A percentile compares a stretch with the other conserved stretches of the same genome.
Conservation (phyloP, 2,797 vertebrate species). For the Manis javanica region DNA sequence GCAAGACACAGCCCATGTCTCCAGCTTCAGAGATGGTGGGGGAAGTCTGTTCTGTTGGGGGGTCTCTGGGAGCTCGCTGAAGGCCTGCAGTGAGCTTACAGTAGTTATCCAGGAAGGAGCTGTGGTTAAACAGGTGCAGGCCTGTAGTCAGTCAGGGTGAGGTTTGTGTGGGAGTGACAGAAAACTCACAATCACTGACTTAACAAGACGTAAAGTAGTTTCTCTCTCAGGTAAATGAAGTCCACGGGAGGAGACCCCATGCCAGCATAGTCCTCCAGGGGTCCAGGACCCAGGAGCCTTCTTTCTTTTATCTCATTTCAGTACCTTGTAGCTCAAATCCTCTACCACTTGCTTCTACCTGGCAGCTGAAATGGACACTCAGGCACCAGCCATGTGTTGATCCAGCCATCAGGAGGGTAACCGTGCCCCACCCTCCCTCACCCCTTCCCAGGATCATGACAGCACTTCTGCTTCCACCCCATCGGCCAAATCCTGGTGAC, state of each 20-base stretch:
- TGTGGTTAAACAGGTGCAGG: background rate
- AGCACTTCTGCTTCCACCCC: no score
- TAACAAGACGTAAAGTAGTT: background rate
- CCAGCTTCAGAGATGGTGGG: background rate
- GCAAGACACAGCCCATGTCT: background rate
- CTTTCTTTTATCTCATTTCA: background rate
- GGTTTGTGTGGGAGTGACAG: background rate
- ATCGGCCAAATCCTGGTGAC: background rate
- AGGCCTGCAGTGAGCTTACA: background rate
- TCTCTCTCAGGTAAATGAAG: background rate
- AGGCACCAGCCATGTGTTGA: background rate
- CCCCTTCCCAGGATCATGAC: background rate
- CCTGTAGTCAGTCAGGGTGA: background rate
- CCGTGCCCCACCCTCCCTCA: no score
- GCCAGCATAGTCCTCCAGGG: accelerated
- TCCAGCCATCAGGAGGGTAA: background rate
- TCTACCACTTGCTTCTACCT: background rate
- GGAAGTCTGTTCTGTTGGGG: background rate
- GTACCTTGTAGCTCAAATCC: background rate
- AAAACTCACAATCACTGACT: background rate
- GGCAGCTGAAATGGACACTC: background rate
- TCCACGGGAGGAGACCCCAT: background rate
- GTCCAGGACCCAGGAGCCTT: no score
- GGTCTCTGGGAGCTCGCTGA: background rate
- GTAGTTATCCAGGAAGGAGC: background rate